Conservation (phyloP, 2,797 vertebrate species). For the Halcyon badia region DNA sequence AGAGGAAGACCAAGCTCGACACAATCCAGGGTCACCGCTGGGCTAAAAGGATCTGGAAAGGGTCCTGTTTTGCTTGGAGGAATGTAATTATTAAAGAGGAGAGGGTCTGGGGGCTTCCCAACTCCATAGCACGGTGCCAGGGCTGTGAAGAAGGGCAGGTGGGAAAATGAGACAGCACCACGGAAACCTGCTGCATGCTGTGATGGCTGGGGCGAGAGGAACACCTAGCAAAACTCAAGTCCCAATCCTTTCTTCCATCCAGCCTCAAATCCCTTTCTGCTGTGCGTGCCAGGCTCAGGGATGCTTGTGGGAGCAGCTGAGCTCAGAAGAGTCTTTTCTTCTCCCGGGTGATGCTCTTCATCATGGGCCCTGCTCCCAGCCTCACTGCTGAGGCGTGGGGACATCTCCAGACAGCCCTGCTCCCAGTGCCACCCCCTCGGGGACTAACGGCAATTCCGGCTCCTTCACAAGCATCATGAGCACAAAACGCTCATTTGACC, state of each 20-base stretch:
- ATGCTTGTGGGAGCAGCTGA: neutral
- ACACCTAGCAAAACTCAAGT: neutral
- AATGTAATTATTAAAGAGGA: neutral
- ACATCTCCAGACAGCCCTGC: neutral
- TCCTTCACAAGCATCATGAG: neutral
- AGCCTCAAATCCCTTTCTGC: neutral
- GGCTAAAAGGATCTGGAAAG: neutral
- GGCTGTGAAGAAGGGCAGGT: neutral
- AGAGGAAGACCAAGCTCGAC: neutral
- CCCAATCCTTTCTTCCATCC: neutral
- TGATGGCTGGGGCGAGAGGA: neutral
- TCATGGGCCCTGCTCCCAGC: neutral
- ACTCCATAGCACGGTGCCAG: neutral
- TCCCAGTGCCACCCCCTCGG: rapidly evolving
- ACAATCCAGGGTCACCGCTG: rapidly evolving
- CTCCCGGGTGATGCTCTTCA: neutral
- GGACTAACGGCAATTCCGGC: neutral
- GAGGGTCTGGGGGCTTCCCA: neutral
- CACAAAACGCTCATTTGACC: neutral
- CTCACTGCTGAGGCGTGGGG: neutral
- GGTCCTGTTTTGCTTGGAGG: neutral
- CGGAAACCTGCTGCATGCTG: neutral
- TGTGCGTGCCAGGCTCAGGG: neutral
- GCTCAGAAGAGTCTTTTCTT: neutral
- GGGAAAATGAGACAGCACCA: neutral